Base-by-base conservation (phyloP, 1,140 invertebrate species). In the Diorhabda elongata region DNA sequence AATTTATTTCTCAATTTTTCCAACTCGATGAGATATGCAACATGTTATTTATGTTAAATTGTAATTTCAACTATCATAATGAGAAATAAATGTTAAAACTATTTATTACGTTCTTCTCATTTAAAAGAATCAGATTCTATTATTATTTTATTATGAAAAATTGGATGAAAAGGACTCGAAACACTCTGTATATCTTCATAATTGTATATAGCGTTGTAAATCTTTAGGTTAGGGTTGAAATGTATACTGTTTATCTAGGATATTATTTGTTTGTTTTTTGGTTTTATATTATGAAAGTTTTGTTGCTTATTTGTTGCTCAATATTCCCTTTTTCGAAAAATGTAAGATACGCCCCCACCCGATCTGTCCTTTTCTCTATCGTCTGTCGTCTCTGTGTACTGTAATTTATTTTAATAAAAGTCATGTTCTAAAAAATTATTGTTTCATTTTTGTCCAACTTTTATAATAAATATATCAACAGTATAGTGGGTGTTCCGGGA, bases 401-500 rank as follows among this genome's bases (percentile, higher is more conserved):
- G 80, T 82, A 82, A 82, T 81, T 82, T 82, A 81, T 82, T 82
- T 82, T 80, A 82, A 82, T 79, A 79, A 79, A 79, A 80, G 74
- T 80, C 75, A 79, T 80, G 77, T 78, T 73, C 69, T 71, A 67
- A 73, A 66, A 3, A 64, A 52, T 52, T 52, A 8, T 52, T 52
- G n/a, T 52, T 52, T 52, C 6, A 52, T 52, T 3, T 52, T 52
- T 3, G 2, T 26, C 26, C 26, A 26, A 26, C 0, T 26, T 26
- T 26, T 26, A 26, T 26, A 26, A 26, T 26, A 26, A 26, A 26
- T 26, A 26, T 26, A 26, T 26, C 26, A 26, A 26, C 26, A 26
- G 26, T 26, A 26, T 26, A 26, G 26, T 26, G 26, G 26, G 26
- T 26, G 26, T 26, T 26, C 26, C 26, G 26, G 26, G 26, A 26